Base-by-base conservation (phyloP, 2,797 vertebrate genomes). In the Phrynocephalus vlangalii region DNA sequence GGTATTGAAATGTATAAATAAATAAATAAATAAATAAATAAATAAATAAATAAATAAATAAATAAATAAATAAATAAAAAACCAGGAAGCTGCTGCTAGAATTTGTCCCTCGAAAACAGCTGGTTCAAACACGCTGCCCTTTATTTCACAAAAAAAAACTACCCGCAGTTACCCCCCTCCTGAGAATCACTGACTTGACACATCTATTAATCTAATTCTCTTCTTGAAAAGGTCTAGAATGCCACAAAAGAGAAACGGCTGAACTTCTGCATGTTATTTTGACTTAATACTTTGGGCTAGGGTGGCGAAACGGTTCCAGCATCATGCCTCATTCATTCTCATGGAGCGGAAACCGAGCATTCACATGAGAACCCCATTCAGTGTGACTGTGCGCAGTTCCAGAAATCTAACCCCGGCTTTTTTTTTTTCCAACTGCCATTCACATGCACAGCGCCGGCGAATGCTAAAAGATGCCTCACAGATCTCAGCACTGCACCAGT, bases 281-380 rank as follows among this genome's bases (percentile, higher is more conserved):
- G 68, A n/a, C 22, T 86, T 48, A 70, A 86, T 86, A 82, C 52
- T 81, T 20, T 1, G 10, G 3, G 3, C 38, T 44, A 44, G 38
- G 38, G 38, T 44, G 50, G 85, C 78, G 89, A 11, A 15, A 48
- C 30, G 77, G 91, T 90, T 93, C 92, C 91, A 92, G 68, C 72
- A 1, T 0, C 92, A 18, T 89, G 71, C 33, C 44, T 85, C 86
- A 84, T 86, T 75, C 86, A 85, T 91, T 85, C 88, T 60, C n/a
- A 52, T 88, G 86, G 72, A 81, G 87, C 15, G 88, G 90, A 95
- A 95, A 93, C 84, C 92, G 83, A 56, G 83, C 77, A 72, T 68
- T 86, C 86, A 79, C 16, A 79, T 89, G 90, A 86, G 90, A 85
- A 88, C 0, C 87, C 92, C 56, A 89, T 87, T 91, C 85, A 83